Conservation (phyloP, 2,888 invertebrate species). For the Trisateles emortualis region DNA sequence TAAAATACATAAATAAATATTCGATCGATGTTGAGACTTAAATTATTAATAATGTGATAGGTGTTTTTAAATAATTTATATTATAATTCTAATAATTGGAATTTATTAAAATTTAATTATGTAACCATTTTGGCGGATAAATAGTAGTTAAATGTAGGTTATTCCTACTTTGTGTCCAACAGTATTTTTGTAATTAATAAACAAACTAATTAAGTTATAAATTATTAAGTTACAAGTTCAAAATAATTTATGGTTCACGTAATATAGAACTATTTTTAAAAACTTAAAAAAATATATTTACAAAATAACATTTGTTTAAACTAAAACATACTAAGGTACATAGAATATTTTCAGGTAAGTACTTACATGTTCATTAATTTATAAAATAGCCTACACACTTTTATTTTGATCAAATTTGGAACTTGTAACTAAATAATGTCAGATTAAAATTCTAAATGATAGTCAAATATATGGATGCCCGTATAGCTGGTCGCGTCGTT, state of each 20-base stretch:
- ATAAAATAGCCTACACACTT: not conserved
- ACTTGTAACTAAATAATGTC: constrained; percentile 46
- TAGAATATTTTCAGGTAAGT: too few relatives aligned
- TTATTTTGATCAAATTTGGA: not conserved
- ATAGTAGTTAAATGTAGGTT: constrained; percentile 55
- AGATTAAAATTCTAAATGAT: constrained; percentile 35
- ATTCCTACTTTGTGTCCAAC: constrained; percentile 64
- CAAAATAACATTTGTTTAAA: too few relatives aligned
- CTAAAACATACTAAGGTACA: too few relatives aligned
- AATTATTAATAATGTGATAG: constrained; percentile 71
- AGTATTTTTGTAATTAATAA: constrained; percentile 67
- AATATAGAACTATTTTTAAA: not conserved
- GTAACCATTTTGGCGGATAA: constrained; percentile 47
- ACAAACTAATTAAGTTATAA: constrained; percentile 32
- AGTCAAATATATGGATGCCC: constrained; percentile 33
- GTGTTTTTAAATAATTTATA: constrained; percentile 67
- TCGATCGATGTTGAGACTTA: constrained; percentile 73
- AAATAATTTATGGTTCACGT: not conserved
- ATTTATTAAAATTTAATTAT: constrained; percentile 51
- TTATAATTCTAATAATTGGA: constrained; percentile 56
- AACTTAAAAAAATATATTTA: not conserved
- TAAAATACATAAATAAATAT: constrained; percentile 57
- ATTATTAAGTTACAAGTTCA: constrained; percentile 48
- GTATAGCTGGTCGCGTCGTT: constrained; percentile 26
- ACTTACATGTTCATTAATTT: too few relatives aligned